phyloP scores from a whole-genome alignment of 2,113 vertebrate species.

The Promerops cafer region DNA sequence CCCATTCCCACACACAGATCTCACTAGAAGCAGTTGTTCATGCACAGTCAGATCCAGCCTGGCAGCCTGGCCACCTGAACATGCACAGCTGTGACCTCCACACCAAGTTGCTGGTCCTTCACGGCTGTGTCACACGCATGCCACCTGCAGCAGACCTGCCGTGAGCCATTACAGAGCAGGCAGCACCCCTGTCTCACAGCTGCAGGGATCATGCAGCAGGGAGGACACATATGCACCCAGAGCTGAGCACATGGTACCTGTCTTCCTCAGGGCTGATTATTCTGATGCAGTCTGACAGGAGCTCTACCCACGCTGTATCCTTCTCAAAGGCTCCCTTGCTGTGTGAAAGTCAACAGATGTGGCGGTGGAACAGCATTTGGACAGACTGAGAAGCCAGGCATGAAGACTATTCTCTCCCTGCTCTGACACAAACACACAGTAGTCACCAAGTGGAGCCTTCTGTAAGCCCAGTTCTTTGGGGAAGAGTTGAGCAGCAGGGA shows the following conservation, averaged over 20 bases:
- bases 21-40: neutral
- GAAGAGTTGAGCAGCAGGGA: neutral
- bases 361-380: neutral
- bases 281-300: constrained; percentile 1
- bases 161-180: neutral
- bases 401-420: neutral
- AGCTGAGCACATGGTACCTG: neutral
- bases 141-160: neutral
- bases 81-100: rapidly evolving
- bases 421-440: neutral
- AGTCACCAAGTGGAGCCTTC: neutral
- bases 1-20: rapidly evolving
- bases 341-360: neutral
- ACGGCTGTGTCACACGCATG: rapidly evolving
- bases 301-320: neutral
- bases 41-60: rapidly evolving
- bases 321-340: neutral
- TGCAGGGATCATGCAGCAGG: neutral
- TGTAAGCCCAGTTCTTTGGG: neutral
- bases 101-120: neutral
- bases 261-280: neutral
- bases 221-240: neutral
- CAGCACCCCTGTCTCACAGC: neutral
- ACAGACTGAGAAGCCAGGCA: neutral
- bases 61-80: neutral